Evolutionary conservation across 92 coral and sea anemone species (phyloP).

Genomic region (Blastomussa wellsi): DNA sequence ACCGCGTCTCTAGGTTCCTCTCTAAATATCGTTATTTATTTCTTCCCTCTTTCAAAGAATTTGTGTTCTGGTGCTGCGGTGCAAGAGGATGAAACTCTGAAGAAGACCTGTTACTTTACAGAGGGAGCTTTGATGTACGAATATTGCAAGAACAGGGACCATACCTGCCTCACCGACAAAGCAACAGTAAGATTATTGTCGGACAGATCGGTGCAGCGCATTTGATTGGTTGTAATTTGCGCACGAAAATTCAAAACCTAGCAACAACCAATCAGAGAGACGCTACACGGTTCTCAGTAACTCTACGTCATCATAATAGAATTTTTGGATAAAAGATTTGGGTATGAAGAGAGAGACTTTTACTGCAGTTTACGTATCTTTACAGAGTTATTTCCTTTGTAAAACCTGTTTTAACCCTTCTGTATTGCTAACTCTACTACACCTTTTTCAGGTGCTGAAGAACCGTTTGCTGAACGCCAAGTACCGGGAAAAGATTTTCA

Average conservation of each 20-base stretch:
- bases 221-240: not conserved
- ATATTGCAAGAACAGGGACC: constrained; percentile 16
- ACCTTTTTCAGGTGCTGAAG: constrained; percentile 11
- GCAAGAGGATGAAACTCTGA: constrained; percentile 31
- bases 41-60: not conserved
- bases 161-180: not conserved
- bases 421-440: not conserved
- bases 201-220: not conserved
- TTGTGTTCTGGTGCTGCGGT: constrained; percentile 9
- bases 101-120: constrained; percentile 23
- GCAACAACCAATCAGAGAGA: constrained; percentile 10
- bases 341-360: not conserved
- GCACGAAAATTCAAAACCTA: not conserved
- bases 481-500: constrained; percentile 30
- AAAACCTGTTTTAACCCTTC: not conserved
- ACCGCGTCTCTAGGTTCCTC: too few relatives aligned
- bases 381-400: not conserved
- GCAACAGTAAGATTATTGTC: constrained; percentile 18
- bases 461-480: constrained; percentile 7
- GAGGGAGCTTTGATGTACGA: constrained; percentile 32
- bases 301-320: not conserved
- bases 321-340: not conserved
- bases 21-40: too few relatives aligned
- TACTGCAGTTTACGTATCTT: not conserved
- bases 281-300: not conserved